Percentiles rank a stretch among this genome's conserved stretches.
Conservation (phyloP, 2,888 invertebrate genomes). For the Thysanoteuthis rhombus region DNA sequence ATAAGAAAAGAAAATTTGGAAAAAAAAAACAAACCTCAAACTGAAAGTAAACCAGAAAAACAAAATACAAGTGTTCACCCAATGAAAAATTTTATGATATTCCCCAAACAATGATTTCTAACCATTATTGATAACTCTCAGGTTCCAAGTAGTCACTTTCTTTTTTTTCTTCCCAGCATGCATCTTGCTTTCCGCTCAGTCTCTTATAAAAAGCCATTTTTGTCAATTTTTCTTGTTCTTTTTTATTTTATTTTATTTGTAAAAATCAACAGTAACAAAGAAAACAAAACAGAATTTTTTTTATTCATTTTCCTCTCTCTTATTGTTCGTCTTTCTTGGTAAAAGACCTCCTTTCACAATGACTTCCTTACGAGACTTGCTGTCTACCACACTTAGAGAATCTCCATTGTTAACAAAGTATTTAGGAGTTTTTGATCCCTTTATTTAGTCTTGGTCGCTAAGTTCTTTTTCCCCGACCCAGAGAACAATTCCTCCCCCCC, state of each 20-base stretch:
- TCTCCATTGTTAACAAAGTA: background rate
- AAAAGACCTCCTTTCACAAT: background rate
- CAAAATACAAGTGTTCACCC: background rate
- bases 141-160: background rate
- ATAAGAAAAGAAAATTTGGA: background rate
- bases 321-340: slow-evolving; percentile 12
- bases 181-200: background rate
- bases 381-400: slow-evolving; percentile 12
- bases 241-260: background rate
- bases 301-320: background rate
- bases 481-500: background rate
- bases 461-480: background rate
- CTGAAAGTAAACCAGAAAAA: background rate
- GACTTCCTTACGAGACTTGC: background rate
- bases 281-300: background rate
- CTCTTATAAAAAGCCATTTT: slow-evolving; percentile 1
- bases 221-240: background rate
- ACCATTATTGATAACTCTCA: slow-evolving; percentile 12
- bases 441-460: slow-evolving; percentile 12
- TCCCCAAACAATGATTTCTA: slow-evolving; percentile 1
- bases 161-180: background rate
- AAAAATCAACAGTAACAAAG: slow-evolving; percentile 12
- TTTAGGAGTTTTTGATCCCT: slow-evolving; percentile 12
- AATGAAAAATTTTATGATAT: background rate
- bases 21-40: background rate